Evolutionary conservation across 2,888 invertebrate genomes (phyloP).

Genomic region (Limnephilus rhombicus): DNA sequence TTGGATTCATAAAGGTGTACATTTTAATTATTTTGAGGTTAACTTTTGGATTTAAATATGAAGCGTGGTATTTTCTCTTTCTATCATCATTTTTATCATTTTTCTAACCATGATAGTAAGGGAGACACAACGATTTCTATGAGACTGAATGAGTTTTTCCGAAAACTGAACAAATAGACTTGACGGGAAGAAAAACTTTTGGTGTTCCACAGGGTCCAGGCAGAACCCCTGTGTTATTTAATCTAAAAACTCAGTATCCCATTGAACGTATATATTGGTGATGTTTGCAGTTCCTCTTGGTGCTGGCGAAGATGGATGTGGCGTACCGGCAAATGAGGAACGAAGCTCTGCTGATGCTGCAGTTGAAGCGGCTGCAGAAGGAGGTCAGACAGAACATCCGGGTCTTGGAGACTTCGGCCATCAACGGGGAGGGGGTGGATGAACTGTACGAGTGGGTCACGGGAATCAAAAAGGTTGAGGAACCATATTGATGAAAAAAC

Average conservation of each 20-base stretch:
- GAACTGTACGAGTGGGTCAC: slow-evolving; percentile 81
- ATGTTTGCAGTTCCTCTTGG: slow-evolving; percentile 80
- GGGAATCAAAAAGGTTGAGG: slow-evolving; percentile 67
- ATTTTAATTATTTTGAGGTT: no score
- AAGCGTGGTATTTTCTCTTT: no score
- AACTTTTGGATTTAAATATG: no score
- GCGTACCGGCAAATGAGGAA: slow-evolving; percentile 93
- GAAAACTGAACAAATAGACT: background rate
- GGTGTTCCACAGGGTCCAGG: background rate
- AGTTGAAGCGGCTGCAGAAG: slow-evolving; percentile 82
- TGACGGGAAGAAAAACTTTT: background rate
- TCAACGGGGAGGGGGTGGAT: slow-evolving; percentile 84
- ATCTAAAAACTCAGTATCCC: background rate
- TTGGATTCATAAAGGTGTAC: no score
- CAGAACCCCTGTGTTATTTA: background rate
- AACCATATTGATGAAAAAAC: slow-evolving; percentile 50
- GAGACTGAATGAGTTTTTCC: no score
- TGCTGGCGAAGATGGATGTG: slow-evolving; percentile 90
- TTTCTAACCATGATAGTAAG: no score
- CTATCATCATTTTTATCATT: no score
- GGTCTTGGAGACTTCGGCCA: slow-evolving; percentile 86
- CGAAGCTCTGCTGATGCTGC: slow-evolving; percentile 89
- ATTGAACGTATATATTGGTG: background rate
- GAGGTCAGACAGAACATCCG: slow-evolving; percentile 84
- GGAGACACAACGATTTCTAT: no score